Evolutionary conservation across 2,888 invertebrate genomes (phyloP), one percentile per base, ranked within the genome.

Genomic region (Sussaba pulchella): DNA sequence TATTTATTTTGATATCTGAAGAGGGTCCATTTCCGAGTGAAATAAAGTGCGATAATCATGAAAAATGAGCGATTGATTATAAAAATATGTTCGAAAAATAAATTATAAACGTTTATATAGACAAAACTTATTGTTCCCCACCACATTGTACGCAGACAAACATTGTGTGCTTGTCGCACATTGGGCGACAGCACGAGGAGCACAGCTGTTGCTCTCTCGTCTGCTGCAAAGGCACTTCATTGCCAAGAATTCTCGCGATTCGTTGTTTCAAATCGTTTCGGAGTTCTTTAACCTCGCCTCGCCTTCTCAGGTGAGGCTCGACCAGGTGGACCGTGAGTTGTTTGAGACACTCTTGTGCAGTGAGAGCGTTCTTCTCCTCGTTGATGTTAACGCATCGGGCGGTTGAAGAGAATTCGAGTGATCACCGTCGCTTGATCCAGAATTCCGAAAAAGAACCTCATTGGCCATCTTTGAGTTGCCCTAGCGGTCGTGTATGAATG

Each of bases 341-440:
- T 12, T 36, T 71, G 1, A 71, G 41, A 47, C 47, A 75, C 54
- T 74, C 43, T 50, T 63, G 47, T 31, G 74, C 59, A 64, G 61
- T 17, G 12, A 50, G n/a, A 8, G 63, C 31, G 45, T 17, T 12
- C 14, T 52, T 14, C 31, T 26, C 61, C 8, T 59, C 41, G 43
- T 57, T 57, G 47, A 39, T 12, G 24, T 61, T 61, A 17, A 72
- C 43, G 31, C 47, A 21, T 19, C 21, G n/a, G 72, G 17, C 72
- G 61, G 3, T 61, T 72, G 6, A 14, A 21, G 8, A 72, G 45
- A 43, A 72, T 72, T 26, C 72, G 21, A 19, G 82, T 67, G 61
- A 82, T 85, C 9, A 84, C 77, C 2, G 73, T 76, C 12, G 73
- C n/a, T n/a, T n/a, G n/a, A n/a, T n/a, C n/a, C n/a, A n/a, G n/a